Evolutionary conservation across 2,113 vertebrate species (phyloP), one percentile per base, ranked within the genome.

Genomic region (Laterallus jamaicensis): DNA sequence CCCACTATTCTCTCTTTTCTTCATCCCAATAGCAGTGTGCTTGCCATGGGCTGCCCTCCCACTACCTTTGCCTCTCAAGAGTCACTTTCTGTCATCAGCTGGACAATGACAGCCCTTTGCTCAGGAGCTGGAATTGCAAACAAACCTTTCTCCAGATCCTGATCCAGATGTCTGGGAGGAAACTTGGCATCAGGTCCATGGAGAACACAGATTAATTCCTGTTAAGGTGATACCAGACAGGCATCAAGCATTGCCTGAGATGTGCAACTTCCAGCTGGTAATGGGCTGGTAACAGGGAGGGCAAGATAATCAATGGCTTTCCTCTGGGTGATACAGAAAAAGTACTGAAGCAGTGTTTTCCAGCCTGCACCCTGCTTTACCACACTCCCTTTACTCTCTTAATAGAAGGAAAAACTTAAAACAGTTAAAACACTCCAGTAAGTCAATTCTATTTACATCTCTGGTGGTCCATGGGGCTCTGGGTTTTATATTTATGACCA

Each of bases 401-500:
- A 17, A 14, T 63, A 77, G 32, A 54, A 70, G 6, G 37, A 59
- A 79, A 85, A 82, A 20, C 39, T 56, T 52, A 0, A 13, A 76
- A 63, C 70, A 74, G 19, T 54, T 90, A 59, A 97, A 91, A 49
- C 24, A 20, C 49, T 55, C n/a, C 24, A 18, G 70, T 18, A 18
- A 1, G 8, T 60, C 52, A 62, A 35, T 25, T 25, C n/a, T 59
- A 15, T 84, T 85, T 80, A 63, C 63, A 77, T 86, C 67, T 78
- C 80, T 22, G 42, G 73, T 24, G 11, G 92, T 77, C 70, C 91
- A 18, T 8, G 66, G 70, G 40, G 64, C 66, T 96, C 78, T 78
- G 50, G 78, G 91, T 95, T 83, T 97, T 96, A 66, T 95, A 94
- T 95, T 98, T 97, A 92, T 86, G 59, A 78, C 83, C 76, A 80